Evolutionary conservation across 1,140 invertebrate genomes (phyloP).

Genomic region (Hypsibius dujardini): DNA sequence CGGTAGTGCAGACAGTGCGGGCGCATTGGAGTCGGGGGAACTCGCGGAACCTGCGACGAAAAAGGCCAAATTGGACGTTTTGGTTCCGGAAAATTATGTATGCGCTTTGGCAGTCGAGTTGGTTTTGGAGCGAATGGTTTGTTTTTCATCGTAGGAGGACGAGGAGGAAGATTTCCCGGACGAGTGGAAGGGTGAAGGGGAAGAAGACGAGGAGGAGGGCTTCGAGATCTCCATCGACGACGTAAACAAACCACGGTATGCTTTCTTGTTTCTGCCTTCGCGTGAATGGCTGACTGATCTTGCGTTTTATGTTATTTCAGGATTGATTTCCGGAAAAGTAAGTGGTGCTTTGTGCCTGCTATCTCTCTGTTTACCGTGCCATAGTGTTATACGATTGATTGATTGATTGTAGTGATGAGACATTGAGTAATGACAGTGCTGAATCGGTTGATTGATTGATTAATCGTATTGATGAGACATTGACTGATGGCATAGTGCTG

Average conservation of each 20-base stretch:
- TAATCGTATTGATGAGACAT: too few relatives aligned
- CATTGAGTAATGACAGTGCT: too few relatives aligned
- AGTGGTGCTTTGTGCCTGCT: background rate
- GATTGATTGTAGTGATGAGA: too few relatives aligned
- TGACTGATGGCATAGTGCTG: too few relatives aligned
- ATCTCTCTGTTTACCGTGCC: too few relatives aligned
- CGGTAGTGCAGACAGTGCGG: too few relatives aligned
- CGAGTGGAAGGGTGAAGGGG: constrained; percentile 6
- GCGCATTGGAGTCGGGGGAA: background rate
- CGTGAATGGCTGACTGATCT: background rate
- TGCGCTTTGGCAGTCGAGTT: background rate
- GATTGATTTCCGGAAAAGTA: constrained; percentile 8
- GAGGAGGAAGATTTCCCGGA: constrained; percentile 9
- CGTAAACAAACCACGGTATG: background rate
- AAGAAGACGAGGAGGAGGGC: constrained; percentile 15
- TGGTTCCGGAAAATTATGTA: constrained; percentile 9
- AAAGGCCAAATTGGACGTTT: background rate
- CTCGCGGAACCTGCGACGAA: constrained; percentile 13
- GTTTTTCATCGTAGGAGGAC: background rate
- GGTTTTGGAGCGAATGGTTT: background rate
- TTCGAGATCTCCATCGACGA: background rate
- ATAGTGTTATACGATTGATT: too few relatives aligned
- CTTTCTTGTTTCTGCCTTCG: background rate
- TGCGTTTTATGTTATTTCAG: background rate
- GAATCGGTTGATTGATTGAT: too few relatives aligned